Base-by-base conservation (phyloP, 1,140 invertebrate species). In the Drosophila pseudoobscura region DNA sequence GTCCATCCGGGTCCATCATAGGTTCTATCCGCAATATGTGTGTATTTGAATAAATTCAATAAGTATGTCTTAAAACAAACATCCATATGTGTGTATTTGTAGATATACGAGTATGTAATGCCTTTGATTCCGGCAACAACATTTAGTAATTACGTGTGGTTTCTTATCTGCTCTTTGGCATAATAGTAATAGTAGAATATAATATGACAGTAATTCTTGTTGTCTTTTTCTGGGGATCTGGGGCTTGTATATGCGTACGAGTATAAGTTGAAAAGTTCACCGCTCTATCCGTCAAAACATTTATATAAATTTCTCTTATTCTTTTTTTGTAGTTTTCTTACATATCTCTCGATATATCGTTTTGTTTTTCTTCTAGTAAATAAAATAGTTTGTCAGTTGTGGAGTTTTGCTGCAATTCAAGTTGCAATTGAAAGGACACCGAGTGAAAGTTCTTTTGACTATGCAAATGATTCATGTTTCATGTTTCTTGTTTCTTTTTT, bases 21-120 rank as follows among this genome's bases (percentile, higher is more conserved):
- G 54, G 63, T 44, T 57, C 53, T 29, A 70, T 75, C 60, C 59
- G 44, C 84, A 88, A 85, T 85, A 85, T 85, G 82, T 85, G 82
- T 85, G 82, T 85, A 85, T 82, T 85, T 85, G 82, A 80, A 73
- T 85, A 82, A 85, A 87, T 80, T 85, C 82, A 85, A 87, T 85
- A 57, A 49, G 63, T 69, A 87, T 85, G 82, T 65, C 79, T 76
- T 69, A 66, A 85, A 87, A 71, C 78, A 66, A 78, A 77, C 66
- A 84, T 85, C 51, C 64, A 69, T 69, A 62, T 72, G 52, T 46
- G 22, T 55, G 31, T 63, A 11, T 35, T 11, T 31, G 7, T 35
- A 11, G 55, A 51, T 72, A 58, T 68, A 51, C 5, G 24, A 26
- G 24, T 74, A 78, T 75, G 65, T 82, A 75, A 78, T 82, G 63